These are phyloP conservation scores for Capitulum mitella DNA, from an alignment of 2,888 invertebrate genomes.

Conservation along the genomic window DNA sequence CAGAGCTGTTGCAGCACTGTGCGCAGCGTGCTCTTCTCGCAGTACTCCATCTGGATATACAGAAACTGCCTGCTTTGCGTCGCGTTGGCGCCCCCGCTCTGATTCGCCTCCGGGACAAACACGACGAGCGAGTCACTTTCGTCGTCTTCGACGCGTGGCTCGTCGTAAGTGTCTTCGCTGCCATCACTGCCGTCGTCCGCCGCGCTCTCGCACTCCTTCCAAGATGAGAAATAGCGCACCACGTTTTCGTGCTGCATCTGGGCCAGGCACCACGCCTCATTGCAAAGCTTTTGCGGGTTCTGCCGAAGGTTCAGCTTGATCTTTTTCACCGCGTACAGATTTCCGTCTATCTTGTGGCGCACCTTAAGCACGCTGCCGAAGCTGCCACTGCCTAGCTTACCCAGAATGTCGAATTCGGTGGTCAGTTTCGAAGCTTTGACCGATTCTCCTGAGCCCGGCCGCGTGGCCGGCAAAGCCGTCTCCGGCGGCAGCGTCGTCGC, in stretches of 20 bases:
- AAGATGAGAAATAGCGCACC: slow-evolving; percentile 91
- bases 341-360: slow-evolving; percentile 83
- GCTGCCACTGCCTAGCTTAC: slow-evolving; percentile 84
- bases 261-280: slow-evolving; percentile 90
- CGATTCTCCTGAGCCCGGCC: slow-evolving; percentile 47
- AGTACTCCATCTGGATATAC: slow-evolving; percentile 98
- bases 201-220: slow-evolving; percentile 71
- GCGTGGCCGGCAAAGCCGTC: slow-evolving; percentile 28
- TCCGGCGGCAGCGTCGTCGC: too few relatives aligned
- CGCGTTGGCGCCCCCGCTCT: not conserved
- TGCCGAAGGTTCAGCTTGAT: slow-evolving; percentile 79
- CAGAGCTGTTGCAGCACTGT: slow-evolving; percentile 77
- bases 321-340: slow-evolving; percentile 89
- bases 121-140: too few relatives aligned
- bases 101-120: not conserved
- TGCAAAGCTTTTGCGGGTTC: slow-evolving; percentile 79
- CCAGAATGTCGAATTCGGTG: slow-evolving; percentile 54
- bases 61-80: slow-evolving; percentile 49
- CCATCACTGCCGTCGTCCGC: slow-evolving; percentile 25
- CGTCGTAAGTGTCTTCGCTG: slow-evolving; percentile 33
- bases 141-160: not conserved
- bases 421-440: too few relatives aligned
- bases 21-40: slow-evolving; percentile 86
- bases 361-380: slow-evolving; percentile 95
- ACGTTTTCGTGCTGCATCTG: slow-evolving; percentile 95